Evolutionary conservation across 2,888 invertebrate genomes (phyloP).

Genomic region (Caenorhabditis wallacei): DNA sequence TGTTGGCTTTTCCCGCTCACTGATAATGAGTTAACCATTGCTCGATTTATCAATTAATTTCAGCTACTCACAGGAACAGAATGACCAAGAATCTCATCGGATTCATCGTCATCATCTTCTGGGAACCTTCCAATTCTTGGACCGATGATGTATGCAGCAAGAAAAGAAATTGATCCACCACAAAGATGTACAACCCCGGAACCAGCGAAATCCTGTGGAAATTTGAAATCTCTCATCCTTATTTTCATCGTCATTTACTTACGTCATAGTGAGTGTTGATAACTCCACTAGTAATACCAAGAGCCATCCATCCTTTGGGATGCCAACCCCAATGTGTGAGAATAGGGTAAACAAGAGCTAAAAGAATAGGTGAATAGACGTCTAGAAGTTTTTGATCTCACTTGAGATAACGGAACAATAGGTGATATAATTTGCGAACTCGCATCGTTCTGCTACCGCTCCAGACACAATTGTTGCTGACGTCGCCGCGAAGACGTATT

Average conservation of each 20-base stretch:
- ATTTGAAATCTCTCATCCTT: conserved; percentile 28
- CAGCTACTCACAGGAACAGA: conserved; percentile 84
- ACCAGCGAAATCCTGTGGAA: conserved; percentile 85
- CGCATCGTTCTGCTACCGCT: conserved; percentile 86
- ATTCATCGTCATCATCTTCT: conserved; percentile 74
- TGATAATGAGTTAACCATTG: conserved; percentile 45
- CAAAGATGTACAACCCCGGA: conserved; percentile 85
- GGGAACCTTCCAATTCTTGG: conserved; percentile 85
- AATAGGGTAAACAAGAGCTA: conserved; percentile 78
- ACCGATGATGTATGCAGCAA: conserved; percentile 84
- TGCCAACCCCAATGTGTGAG: conserved; percentile 82
- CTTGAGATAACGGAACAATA: conserved; percentile 86
- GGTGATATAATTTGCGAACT: conserved; percentile 85
- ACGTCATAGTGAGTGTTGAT: conserved; percentile 75
- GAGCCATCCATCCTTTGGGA: conserved; percentile 77
- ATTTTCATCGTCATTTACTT: neutral
- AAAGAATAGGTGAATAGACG: conserved; percentile 11
- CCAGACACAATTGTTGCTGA: conserved; percentile 85
- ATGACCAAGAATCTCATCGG: conserved; percentile 84
- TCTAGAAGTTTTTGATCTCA: conserved; percentile 69
- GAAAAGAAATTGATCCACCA: conserved; percentile 80
- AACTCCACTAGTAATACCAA: conserved; percentile 70
- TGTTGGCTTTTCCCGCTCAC: neutral
- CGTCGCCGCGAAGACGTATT: conserved; percentile 86
- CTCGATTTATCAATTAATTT: conserved; percentile 24